These are phyloP conservation scores for Lampris incognitus DNA, from an alignment of 2,113 vertebrate species.

Conservation along the genomic window DNA sequence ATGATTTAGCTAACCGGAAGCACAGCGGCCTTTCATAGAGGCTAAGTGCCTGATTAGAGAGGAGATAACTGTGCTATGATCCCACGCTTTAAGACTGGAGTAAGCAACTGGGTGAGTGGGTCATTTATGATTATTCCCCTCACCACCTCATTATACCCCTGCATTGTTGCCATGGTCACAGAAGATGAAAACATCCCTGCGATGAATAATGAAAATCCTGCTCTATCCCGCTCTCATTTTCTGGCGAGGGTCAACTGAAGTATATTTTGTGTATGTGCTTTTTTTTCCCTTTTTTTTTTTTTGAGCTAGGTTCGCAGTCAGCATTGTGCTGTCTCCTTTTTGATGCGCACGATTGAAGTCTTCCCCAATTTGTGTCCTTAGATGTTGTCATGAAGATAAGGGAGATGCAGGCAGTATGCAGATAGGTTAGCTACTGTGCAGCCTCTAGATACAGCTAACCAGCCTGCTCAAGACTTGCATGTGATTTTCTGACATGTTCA, in stretches of 20 bases:
- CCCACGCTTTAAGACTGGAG: constrained; percentile 20
- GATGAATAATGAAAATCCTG: constrained; percentile 44
- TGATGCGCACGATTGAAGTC: background rate
- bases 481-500: background rate
- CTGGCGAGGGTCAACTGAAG: background rate
- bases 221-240: background rate
- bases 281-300: constrained; percentile 8
- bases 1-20: constrained; percentile 38
- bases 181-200: constrained; percentile 29
- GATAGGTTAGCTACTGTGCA: background rate
- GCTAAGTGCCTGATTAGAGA: constrained; percentile 50
- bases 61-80: constrained; percentile 38
- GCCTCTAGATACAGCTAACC: constrained; percentile 8
- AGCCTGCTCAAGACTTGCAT: background rate
- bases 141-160: constrained; percentile 31
- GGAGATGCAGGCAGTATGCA: background rate
- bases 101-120: constrained; percentile 23
- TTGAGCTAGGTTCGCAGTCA: background rate
- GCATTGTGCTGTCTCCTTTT: background rate
- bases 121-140: constrained; percentile 7
- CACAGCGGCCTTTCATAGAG: constrained; percentile 21
- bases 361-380: constrained; percentile 16
- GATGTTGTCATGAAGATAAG: constrained; percentile 35
- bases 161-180: constrained; percentile 62
- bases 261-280: background rate